Evolutionary conservation across 2,888 invertebrate species (phyloP), one percentile per base, ranked within the genome.

Genomic region (Pristionchus maxplancki): DNA sequence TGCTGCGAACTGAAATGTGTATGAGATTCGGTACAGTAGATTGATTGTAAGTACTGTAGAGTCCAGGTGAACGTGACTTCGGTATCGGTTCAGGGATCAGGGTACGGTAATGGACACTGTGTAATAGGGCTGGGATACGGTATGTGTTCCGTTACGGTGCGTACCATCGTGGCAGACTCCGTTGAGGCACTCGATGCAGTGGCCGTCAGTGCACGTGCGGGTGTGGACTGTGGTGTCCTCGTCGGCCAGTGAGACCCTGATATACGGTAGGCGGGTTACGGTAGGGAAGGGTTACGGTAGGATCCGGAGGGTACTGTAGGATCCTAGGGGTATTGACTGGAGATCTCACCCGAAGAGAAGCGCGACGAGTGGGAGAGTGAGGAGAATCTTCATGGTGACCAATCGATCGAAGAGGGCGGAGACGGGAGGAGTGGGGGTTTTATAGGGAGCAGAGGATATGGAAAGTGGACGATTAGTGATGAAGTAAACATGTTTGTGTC

Each of bases 281-380:
- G 67, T 71, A 34, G 64, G 64, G 13, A 6, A n/a, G 31, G 71
- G 37, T 37, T 20, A 20, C 34, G 71, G 71, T 37, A 31, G 40
- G 40, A 74, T 74, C 74, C 24, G 1, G 40, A 5, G 31, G 64
- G 31, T 6, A 64, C 31, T 4, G 28, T 64, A 64, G 40, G 74
- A 24, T 15, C 37, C 13, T 9, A 24, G 37, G 74, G 74, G 40
- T 28, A 20, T 8, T 5, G 17, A 58, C 40, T 37, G 31, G 9
- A 31, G 64, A 17, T 31, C 64, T 67, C 40, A 74, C 74, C 40
- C 40, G 74, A 71, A 11, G 31, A 74, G 74, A 1, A 40, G 24
- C 24, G 24, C 37, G 74, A 74, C 40, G 24, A 74, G 40, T 40
- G 74, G 74, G 5, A 74, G 74, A 74, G 74, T 40, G 74, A 74